Evolutionary conservation across 2,888 invertebrate genomes (phyloP), one percentile per base, ranked within the genome.

Genomic region (Apodemia hepburni): DNA sequence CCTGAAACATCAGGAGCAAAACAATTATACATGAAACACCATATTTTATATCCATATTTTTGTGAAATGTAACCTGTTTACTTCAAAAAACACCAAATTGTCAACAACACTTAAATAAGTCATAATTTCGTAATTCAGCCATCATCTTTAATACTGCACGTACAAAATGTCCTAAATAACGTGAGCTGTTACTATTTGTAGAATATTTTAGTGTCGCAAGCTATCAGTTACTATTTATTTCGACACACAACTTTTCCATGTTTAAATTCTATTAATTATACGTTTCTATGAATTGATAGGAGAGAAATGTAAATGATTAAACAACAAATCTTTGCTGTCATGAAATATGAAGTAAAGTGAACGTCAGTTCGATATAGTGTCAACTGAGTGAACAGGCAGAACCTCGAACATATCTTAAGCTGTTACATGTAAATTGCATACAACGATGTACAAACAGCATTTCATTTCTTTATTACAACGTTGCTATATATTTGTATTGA

Each of bases 141-240:
- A 29, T 27, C 54, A 29, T 57, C 27, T 57, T 29, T 6, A 27
- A 57, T 57, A 57, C 27, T 27, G 29, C 54, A 57, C 54, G 54
- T 57, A 57, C 54, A 29, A 57, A 57, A 57, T 27, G 29, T 57
- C 29, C 54, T 57, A 57, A 57, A 27, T 57, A 57, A 57, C 54
- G 54, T 57, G 54, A 57, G 54, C 54, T 15, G 29, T 57, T 57
- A 57, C 54, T 57, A 57, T 57, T 57, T 57, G 54, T 57, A 57
- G 54, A 15, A 29, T 27, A 57, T 27, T 57, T 27, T 57, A 27
- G 27, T 57, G 54, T 57, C 54, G 54, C 29, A 57, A 57, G 29
- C 22, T n/a, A 27, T 57, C 54, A 57, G 15, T 27, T 57, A 57
- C 27, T 57, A 57, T 57, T 57, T 57, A 2, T 57, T 57, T 57